Evolutionary conservation across 1,140 invertebrate genomes (phyloP).

Genomic region (Zaprionus vittiger): DNA sequence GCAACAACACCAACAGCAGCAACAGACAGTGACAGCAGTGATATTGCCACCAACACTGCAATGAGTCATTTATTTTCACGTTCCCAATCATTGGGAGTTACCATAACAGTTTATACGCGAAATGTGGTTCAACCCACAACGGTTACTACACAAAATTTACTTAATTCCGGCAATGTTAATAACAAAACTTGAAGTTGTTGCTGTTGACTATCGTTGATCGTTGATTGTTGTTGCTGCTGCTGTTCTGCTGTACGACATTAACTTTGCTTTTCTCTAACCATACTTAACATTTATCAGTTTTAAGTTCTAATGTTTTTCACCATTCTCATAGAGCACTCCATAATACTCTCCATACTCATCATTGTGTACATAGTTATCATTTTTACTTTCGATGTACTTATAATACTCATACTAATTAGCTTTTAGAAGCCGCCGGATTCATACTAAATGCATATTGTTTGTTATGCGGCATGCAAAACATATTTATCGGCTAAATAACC

Average conservation of each 20-base stretch:
- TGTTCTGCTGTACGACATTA: not conserved
- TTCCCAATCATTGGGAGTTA: conserved; percentile 11
- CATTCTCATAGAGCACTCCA: conserved; percentile 1
- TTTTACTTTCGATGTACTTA: conserved; percentile 3
- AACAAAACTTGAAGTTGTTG: not conserved
- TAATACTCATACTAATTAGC: conserved; percentile 32
- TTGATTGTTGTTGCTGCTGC: not conserved
- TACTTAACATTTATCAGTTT: conserved; percentile 15
- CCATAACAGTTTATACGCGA: conserved; percentile 15
- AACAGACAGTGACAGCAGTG: conserved; percentile 17
- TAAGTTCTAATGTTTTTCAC: conserved; percentile 24
- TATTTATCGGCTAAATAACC: conserved; percentile 27
- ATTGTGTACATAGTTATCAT: conserved; percentile 26
- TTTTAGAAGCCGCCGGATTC: conserved; percentile 28
- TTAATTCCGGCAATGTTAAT: not conserved
- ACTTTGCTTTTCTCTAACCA: conserved; percentile 19
- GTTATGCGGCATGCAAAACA: conserved; percentile 33
- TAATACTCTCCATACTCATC: not conserved
- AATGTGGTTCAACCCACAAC: not conserved
- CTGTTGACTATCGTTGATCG: not conserved
- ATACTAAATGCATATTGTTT: conserved; percentile 35
- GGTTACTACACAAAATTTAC: not conserved
- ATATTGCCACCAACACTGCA: not conserved
- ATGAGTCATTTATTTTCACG: not conserved
- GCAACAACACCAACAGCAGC: conserved; percentile 14